Evolutionary conservation across 2,113 vertebrate genomes (phyloP).

Genomic region (Pluvialis apricaria): DNA sequence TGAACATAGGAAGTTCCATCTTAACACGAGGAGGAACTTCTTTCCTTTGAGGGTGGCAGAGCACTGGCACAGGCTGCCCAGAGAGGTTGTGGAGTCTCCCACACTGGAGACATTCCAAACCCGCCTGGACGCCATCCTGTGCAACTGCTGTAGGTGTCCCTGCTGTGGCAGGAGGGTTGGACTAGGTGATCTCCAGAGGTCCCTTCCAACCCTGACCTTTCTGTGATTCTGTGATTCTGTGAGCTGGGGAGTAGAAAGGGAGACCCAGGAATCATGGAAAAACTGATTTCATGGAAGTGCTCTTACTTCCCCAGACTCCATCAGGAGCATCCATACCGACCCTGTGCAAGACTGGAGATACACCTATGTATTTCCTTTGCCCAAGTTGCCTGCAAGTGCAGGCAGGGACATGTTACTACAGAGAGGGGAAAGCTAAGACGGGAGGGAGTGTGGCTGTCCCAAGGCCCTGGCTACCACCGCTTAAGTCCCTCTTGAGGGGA

Average conservation of each 20-base stretch:
- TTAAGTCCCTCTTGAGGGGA: not conserved
- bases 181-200: no score
- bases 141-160: no score
- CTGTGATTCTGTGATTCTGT: no score
- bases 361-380: not conserved
- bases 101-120: no score
- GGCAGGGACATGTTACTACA: not conserved
- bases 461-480: fast-evolving
- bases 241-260: not conserved
- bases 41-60: no score
- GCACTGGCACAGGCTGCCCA: no score
- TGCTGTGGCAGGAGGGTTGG: no score
- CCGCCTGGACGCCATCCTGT: no score
- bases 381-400: not conserved
- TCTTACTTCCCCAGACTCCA: not conserved
- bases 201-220: no score
- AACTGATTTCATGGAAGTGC: not conserved
- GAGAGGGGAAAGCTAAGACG: not conserved
- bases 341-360: not conserved
- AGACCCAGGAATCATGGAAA: not conserved
- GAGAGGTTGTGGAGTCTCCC: no score
- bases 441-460: not conserved
- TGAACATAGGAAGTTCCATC: no score
- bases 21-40: no score
- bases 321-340: not conserved